Base-by-base conservation (phyloP, 2,888 invertebrate species). In the Apotomis capreana region DNA sequence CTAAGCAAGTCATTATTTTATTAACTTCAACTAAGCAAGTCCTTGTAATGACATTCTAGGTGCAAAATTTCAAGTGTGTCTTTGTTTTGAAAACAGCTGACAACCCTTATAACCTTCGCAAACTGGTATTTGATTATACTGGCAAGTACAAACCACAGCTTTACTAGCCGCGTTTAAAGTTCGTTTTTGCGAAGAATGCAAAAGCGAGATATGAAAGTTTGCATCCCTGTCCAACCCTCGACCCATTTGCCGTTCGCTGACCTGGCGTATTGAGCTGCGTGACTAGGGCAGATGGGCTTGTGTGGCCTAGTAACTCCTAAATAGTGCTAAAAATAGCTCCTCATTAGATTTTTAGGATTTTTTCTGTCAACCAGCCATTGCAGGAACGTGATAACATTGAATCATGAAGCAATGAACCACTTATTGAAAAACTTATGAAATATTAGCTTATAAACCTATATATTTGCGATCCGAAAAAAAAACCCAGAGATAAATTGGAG, bases 191-290 rank as follows among this genome's bases (percentile, higher is more conserved):
- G 26, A 55, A 15, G n/a, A 46, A 54, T 10, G 37, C 12, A 54
- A 63, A 57, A 57, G 55, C 55, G 55, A 5, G 46, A 46, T 46
- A 46, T 46, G 65, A 65, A 57, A 44, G 44, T 36, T 46, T 55
- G 57, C 71, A 71, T 68, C 71, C 71, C 71, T 54, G 65, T 73
- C 51, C 58, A 74, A 68, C 68, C 68, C 70, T 64, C 74, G 74
- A 74, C 74, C 74, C 60, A 70, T 59, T 74, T 74, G 57, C 57
- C 58, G 74, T 70, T 59, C 74, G 68, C 62, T 51, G 59, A 74
- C 68, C 70, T 58, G 70, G 13, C 52, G 65, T 70, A 67, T 67
- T 70, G 70, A 67, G 65, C 67, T 54, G 71, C 64, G 65, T 61
- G 51, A 74, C 57, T 69, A 13, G 65, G 74, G 62, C 57, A 70